phyloP scores from a whole-genome alignment of 2,888 invertebrate species.

The Hyposoter dolosus region DNA sequence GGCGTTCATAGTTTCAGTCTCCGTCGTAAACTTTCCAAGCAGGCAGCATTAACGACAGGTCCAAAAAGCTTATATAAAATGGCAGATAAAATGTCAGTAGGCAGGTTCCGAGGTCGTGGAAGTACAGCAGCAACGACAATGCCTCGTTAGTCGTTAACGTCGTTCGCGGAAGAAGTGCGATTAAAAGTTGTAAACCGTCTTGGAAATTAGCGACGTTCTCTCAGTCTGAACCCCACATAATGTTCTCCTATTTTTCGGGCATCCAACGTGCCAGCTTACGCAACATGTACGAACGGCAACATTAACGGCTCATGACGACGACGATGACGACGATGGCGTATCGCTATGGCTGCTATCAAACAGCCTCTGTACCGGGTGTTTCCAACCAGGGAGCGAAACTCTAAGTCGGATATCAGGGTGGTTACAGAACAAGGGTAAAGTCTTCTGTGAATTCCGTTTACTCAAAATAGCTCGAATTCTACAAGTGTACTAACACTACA shows the following conservation, averaged over 20 bases:
- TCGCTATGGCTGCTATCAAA: slow-evolving; percentile 49
- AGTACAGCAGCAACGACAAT: slow-evolving; percentile 76
- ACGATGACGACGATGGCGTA: slow-evolving; percentile 40
- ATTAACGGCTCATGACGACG: slow-evolving; percentile 68
- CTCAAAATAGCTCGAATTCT: slow-evolving; percentile 28
- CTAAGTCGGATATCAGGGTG: slow-evolving; percentile 69
- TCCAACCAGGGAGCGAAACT: slow-evolving; percentile 61
- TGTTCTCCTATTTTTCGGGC: slow-evolving; percentile 44
- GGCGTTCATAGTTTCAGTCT: slow-evolving; percentile 18
- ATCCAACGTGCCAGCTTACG: slow-evolving; percentile 44
- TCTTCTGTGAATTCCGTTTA: slow-evolving; percentile 48
- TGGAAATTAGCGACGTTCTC: slow-evolving; percentile 77
- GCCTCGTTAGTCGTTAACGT: slow-evolving; percentile 81
- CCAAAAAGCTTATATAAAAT: slow-evolving; percentile 27
- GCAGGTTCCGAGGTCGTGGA: slow-evolving; percentile 40
- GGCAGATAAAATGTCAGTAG: slow-evolving; percentile 44
- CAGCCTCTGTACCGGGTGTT: slow-evolving; percentile 47
- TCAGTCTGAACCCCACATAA: slow-evolving; percentile 34
- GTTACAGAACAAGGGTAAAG: slow-evolving; percentile 53
- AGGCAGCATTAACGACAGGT: slow-evolving; percentile 52
- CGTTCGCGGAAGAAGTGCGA: slow-evolving; percentile 77
- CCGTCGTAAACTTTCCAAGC: slow-evolving; percentile 42
- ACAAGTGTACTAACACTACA: slow-evolving; percentile 28
- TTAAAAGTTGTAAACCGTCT: slow-evolving; percentile 80
- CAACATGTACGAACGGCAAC: slow-evolving; percentile 56